Evolutionary conservation across 2,797 vertebrate species (phyloP), one percentile per base, ranked within the genome.

Genomic region (Sciaenops ocellatus): DNA sequence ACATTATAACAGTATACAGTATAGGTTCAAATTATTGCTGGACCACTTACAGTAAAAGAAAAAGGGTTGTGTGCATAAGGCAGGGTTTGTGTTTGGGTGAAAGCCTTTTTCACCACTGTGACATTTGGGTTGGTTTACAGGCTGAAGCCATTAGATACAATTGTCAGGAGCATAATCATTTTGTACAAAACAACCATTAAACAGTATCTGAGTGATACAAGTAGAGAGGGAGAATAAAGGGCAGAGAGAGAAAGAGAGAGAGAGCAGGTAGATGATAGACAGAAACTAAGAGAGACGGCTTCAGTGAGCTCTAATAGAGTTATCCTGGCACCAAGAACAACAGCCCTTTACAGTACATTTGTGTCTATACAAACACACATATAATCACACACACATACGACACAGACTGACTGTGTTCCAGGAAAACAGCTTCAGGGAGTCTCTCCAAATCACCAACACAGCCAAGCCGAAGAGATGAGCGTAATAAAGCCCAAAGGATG

Each of bases 401-500:
- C 0, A 4, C 5, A 20, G 12, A 46, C 24, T 1, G 3, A 70
- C 62, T 76, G 38, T 65, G 71, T 85, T 90, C 67, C 30, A 64
- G 72, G 78, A 89, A 89, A 48, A 77, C 57, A 48, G 65, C 77
- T 74, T 79, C 64, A 48, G 70, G 72, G 55, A 84, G 70, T 67
- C 70, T 78, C 38, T 83, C 44, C 71, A 38, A 38, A 67, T 66
- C 64, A 51, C 20, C 61, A n/a, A 47, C n/a, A 38, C 79, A 85
- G 69, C 64, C 61, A 66, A 73, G 46, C 75, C 3, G 5, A 55
- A 55, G 61, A 69, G 70, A 87, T 62, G 73, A 73, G 50, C 61
- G 69, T 77, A 76, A 84, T 76, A 60, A 83, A 75, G 50, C 79
- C 56, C 48, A 74, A 72, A 84, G 55, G 78, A 85, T n/a, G 78